These are phyloP conservation scores for Drosophila nigrodunni DNA, from an alignment of 1,140 invertebrate genomes.

Conservation along the genomic window DNA sequence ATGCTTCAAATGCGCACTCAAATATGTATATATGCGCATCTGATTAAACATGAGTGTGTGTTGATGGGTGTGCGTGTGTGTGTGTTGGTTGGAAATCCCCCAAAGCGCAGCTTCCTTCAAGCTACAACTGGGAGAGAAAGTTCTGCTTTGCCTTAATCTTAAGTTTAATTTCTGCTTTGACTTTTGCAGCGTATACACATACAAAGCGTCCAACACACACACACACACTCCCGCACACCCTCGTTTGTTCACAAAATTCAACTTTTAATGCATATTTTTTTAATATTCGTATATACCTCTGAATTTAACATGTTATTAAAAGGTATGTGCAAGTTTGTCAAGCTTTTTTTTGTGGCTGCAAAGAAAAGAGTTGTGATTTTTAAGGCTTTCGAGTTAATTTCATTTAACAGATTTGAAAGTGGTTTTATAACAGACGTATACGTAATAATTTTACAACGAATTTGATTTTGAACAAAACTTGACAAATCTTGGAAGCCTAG, in stretches of 20 bases:
- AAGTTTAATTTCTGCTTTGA: slow-evolving; percentile 78
- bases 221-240: slow-evolving; percentile 3
- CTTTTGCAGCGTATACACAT: slow-evolving; percentile 52
- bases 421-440: neutral
- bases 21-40: slow-evolving; percentile 79
- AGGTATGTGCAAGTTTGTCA: neutral
- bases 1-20: slow-evolving; percentile 63
- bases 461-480: neutral
- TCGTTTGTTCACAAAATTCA: slow-evolving; percentile 18
- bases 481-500: neutral
- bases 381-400: neutral
- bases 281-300: slow-evolving; percentile 14
- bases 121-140: slow-evolving; percentile 21
- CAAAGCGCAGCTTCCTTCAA: slow-evolving; percentile 32
- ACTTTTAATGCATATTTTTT: slow-evolving; percentile 57
- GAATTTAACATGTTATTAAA: neutral
- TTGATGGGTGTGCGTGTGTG: slow-evolving; percentile 43
- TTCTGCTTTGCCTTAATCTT: slow-evolving; percentile 71
- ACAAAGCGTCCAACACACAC: slow-evolving; percentile 19
- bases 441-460: neutral
- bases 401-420: no score
- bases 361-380: neutral
- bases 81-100: slow-evolving; percentile 54
- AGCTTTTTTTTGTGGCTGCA: neutral
- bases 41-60: slow-evolving; percentile 73